These are phyloP conservation scores for Arion vulgaris DNA, from an alignment of 1,140 invertebrate species.

Conservation along the genomic window DNA sequence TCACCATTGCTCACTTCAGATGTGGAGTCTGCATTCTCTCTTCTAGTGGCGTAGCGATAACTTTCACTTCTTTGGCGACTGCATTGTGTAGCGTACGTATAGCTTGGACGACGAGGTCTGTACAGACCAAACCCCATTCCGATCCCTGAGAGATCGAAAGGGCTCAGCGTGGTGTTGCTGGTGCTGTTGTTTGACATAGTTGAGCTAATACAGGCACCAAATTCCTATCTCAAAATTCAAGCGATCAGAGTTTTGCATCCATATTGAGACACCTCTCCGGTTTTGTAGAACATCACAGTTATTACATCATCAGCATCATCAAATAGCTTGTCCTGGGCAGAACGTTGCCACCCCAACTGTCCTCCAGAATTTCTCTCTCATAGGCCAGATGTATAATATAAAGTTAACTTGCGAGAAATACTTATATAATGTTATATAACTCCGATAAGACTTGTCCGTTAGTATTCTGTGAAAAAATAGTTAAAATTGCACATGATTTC, in stretches of 20 bases:
- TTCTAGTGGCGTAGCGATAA: constrained; percentile 65
- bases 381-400: neutral
- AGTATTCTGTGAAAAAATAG: no score
- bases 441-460: no score
- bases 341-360: no score
- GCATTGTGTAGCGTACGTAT: constrained; percentile 68
- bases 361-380: no score
- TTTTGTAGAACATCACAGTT: neutral
- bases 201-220: neutral
- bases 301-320: no score
- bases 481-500: no score
- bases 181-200: neutral
- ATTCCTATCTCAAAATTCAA: neutral
- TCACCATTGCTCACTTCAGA: constrained; percentile 38
- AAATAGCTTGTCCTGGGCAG: no score
- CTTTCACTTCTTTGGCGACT: constrained; percentile 66
- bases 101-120: constrained; percentile 68
- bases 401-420: neutral
- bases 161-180: constrained; percentile 53
- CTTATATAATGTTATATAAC: no score
- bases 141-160: constrained; percentile 65
- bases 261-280: neutral
- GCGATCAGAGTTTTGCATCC: neutral
- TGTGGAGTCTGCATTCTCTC: constrained; percentile 46
- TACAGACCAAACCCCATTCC: constrained; percentile 69